Base-by-base conservation (phyloP, 2,113 vertebrate species). In the Furnarius figulus region DNA sequence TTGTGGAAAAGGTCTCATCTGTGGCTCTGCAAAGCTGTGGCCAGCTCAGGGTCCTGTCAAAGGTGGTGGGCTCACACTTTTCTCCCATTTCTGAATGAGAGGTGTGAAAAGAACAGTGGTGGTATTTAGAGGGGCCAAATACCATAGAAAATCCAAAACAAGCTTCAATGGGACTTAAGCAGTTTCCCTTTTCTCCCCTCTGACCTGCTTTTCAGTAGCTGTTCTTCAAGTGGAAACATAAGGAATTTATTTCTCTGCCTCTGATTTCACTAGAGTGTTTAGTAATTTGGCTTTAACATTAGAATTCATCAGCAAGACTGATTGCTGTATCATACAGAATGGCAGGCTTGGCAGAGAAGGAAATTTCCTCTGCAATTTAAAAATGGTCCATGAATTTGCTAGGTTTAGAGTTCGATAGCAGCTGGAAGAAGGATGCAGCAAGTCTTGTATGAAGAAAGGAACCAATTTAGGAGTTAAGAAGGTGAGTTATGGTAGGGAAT, bases 241-340 rank as follows among this genome's bases (percentile, higher is more conserved):
- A 75, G 55, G 53, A 61, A 40, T 95, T 75, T 40, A 50, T 93
- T 95, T 71, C 53, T 14, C 79, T 28, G 21, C 70, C 73, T 53
- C 46, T 75, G 44, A 52, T 90, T 92, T 93, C 85, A 73, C 53
- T 90, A 66, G 80, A 76, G 55, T 72, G 66, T 72, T 93, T n/a
- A 95, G 50, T 35, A 90, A 97, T 97, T 96, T 97, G 61, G 53
- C 93, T 96, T 92, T 75, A 91, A 52, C 66, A 50, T 91, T 93
- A 70, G 37, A 95, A 85, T 97, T 95, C 92, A 92, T 96, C 95
- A 95, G 72, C 63, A 75, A 94, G 79, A 85, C 72, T 67, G 70
- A 55, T 90, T 96, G 73, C 50, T 90, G 67, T 90, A 91, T 94
- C 89, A 87, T 71, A 37, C 42, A 42, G 73, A 82, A 86, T 71